Evolutionary conservation across 2,888 invertebrate genomes (phyloP).

Genomic region (Sialis lutaria): DNA sequence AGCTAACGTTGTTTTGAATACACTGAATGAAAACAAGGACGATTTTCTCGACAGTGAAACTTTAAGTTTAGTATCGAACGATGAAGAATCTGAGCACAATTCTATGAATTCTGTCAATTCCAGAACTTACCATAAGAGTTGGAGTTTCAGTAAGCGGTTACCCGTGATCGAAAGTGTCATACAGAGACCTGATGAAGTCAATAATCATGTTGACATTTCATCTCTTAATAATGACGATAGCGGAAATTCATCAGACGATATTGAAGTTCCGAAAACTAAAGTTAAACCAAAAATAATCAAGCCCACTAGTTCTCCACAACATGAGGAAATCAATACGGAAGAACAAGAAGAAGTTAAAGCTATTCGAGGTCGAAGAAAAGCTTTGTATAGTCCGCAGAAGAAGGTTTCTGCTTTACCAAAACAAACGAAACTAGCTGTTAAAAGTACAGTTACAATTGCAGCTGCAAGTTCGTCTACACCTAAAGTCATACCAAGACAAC

Average conservation of each 20-base stretch:
- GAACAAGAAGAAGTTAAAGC: conserved; percentile 17
- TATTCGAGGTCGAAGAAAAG: conserved; percentile 44
- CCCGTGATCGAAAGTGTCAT: conserved; percentile 16
- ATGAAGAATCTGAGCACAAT: conserved; percentile 49
- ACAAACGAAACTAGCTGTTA: conserved; percentile 18
- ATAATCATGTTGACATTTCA: not conserved
- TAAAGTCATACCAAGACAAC: conserved; percentile 8
- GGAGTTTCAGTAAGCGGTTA: conserved; percentile 30
- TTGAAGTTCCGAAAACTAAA: conserved; percentile 16
- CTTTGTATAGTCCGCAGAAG: conserved; percentile 29
- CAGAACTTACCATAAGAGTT: conserved; percentile 37
- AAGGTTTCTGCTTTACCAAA: conserved; percentile 2
- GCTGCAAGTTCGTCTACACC: conserved; percentile 13
- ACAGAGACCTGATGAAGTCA: not conserved
- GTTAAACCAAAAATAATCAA: conserved; percentile 42
- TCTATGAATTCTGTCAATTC: conserved; percentile 37
- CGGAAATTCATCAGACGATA: not conserved
- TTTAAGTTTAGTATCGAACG: conserved; percentile 52
- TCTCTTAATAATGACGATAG: not conserved
- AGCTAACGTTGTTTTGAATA: conserved; percentile 35
- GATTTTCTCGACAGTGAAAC: conserved; percentile 39
- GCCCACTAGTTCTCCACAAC: conserved; percentile 20
- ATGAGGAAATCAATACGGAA: conserved; percentile 22
- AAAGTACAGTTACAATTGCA: conserved; percentile 20
- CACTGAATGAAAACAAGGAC: conserved; percentile 29